These are phyloP conservation scores for Zygothrica quintamaculata DNA, from an alignment of 2,888 invertebrate genomes.

Conservation along the genomic window DNA sequence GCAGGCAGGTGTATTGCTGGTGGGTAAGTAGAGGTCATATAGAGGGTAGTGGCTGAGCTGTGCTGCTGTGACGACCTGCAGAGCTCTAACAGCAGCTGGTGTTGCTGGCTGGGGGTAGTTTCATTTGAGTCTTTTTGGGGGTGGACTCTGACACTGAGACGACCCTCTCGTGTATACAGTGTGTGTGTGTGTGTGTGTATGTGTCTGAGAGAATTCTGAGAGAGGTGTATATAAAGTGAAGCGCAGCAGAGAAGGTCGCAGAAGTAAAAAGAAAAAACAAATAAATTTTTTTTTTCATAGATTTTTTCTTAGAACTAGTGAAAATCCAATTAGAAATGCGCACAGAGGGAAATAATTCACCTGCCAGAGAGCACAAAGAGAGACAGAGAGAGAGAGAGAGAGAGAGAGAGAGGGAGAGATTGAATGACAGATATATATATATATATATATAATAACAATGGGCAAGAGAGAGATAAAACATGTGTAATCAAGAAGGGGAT, in stretches of 20 bases:
- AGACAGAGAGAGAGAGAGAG: constrained; percentile 17
- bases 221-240: neutral
- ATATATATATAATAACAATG: neutral
- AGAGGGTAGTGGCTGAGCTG: constrained; percentile 68
- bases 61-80: constrained; percentile 56
- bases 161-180: constrained; percentile 14
- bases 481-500: neutral
- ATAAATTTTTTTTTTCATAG: no score
- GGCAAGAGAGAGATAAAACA: constrained; percentile 13
- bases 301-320: constrained; percentile 83
- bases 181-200: no score
- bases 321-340: constrained; percentile 83
- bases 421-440: no score
- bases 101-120: constrained; percentile 53
- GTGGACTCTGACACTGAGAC: constrained; percentile 24
- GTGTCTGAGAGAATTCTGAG: constrained; percentile 29
- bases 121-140: constrained; percentile 24
- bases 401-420: constrained; percentile 3
- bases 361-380: constrained; percentile 67
- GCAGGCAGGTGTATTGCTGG: constrained; percentile 29
- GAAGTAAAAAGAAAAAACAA: constrained; percentile 32
- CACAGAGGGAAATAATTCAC: constrained; percentile 81
- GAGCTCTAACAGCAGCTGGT: constrained; percentile 7
- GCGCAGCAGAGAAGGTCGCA: constrained; percentile 61
- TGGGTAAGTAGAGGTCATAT: constrained; percentile 63